These are phyloP conservation scores for Teleiodes luculella DNA, from an alignment of 2,888 invertebrate species.

Conservation along the genomic window DNA sequence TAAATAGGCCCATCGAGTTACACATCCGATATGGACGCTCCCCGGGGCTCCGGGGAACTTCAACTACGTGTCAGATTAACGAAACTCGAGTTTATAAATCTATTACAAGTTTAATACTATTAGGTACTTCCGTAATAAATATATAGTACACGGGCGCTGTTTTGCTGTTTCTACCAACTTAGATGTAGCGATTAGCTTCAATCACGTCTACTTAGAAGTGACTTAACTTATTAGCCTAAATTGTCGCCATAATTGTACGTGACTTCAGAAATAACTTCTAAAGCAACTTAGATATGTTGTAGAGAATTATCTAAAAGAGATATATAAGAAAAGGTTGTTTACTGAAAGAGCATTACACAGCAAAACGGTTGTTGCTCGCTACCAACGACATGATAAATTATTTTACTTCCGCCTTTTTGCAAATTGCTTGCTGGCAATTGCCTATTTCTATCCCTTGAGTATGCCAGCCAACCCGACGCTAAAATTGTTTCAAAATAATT, in stretches of 20 bases:
- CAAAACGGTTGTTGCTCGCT: conserved; percentile 13
- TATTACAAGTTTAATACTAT: conserved; percentile 19
- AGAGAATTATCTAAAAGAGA: too few species aligned
- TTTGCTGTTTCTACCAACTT: background rate
- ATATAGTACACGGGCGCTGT: background rate
- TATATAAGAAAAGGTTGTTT: background rate
- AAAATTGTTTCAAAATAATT: conserved; percentile 7
- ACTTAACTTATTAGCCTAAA: background rate
- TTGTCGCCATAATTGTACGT: too few species aligned
- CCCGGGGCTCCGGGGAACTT: conserved; percentile 37
- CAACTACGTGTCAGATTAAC: conserved; percentile 48
- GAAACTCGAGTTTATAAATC: conserved; percentile 21
- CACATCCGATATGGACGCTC: conserved; percentile 48
- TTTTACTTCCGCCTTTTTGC: conserved; percentile 27
- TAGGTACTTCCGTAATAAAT: conserved; percentile 6
- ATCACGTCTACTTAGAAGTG: too few species aligned
- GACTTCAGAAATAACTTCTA: too few species aligned
- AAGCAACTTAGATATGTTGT: too few species aligned
- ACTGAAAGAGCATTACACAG: background rate
- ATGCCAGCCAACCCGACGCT: background rate
- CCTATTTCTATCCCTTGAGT: conserved; percentile 36
- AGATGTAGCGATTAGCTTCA: background rate
- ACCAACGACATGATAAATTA: conserved; percentile 32
- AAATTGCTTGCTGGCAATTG: conserved; percentile 38
- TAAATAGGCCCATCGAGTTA: conserved; percentile 39